These are phyloP conservation scores for Glaucopsyche alexis DNA, from an alignment of 2,888 invertebrate genomes.

Conservation along the genomic window DNA sequence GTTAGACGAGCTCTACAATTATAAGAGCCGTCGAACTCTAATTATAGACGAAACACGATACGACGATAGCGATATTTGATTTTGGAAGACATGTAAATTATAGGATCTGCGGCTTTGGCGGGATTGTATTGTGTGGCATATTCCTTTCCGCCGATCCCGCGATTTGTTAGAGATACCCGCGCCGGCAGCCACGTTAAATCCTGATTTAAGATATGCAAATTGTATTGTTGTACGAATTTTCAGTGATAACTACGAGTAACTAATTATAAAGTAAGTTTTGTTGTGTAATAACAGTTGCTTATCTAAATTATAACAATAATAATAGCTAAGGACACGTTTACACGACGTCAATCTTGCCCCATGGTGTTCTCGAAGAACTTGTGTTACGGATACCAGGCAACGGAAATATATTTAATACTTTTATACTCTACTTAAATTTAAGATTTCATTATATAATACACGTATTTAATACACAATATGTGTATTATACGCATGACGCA, in stretches of 20 bases:
- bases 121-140: slow-evolving; percentile 33
- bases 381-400: too few species aligned
- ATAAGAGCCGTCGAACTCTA: slow-evolving; percentile 56
- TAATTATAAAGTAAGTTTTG: background rate
- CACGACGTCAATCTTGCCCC: too few species aligned
- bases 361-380: too few species aligned
- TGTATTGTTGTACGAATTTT: slow-evolving; percentile 7
- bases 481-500: too few species aligned
- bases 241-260: background rate
- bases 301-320: background rate
- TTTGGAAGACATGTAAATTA: slow-evolving; percentile 72
- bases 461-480: too few species aligned
- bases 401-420: too few species aligned
- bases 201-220: slow-evolving; percentile 28
- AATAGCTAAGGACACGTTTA: too few species aligned
- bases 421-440: too few species aligned
- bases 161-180: slow-evolving; percentile 33
- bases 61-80: slow-evolving; percentile 59
- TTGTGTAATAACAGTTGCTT: background rate
- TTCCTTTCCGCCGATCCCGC: slow-evolving; percentile 34
- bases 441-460: too few species aligned
- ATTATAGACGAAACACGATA: slow-evolving; percentile 51
- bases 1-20: slow-evolving; percentile 53
- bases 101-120: slow-evolving; percentile 43
- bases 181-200: slow-evolving; percentile 29